Evolutionary conservation across 37 sponge, comb jelly and placozoan species (phyloP), one percentile per base, ranked within the genome.

Genomic region (Tethya wilhelma): DNA sequence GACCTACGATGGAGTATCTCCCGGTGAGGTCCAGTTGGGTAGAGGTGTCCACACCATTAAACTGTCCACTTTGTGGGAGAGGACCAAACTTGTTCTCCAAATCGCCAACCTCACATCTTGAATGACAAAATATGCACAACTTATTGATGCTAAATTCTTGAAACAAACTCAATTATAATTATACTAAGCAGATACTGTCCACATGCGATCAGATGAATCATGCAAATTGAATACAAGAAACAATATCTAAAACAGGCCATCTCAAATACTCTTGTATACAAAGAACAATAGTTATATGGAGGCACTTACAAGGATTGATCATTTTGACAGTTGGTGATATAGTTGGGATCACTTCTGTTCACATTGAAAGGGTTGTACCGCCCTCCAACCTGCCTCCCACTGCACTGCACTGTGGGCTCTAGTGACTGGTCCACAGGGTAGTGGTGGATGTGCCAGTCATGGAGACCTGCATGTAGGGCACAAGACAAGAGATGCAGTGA

Each of bases 71-170:
- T 28, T 1, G 8, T 56, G 84, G 71, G n/a, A 86, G 77, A 1
- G 66, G 73, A 60, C 84, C 89, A 63, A 89, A 69, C 49, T 82
- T 89, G 5, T 84, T 84, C 55, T 68, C 49, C 14, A 89, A 60
- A 58, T 89, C 89, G 30, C 89, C 89, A 56, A 65, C 73, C 41
- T 83, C 89, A 89, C 89, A 89, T n/a, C 82, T 81, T 1, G 41
- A 34, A 65, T 56, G 75, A 8, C 19, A 12, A 49, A 49, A n/a
- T n/a, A n/a, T n/a, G n/a, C n/a, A n/a, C n/a, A n/a, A n/a, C n/a
- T n/a, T n/a, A n/a, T n/a, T n/a, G n/a, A n/a, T n/a, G n/a, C n/a
- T n/a, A n/a, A n/a, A n/a, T n/a, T n/a, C n/a, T n/a, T n/a, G n/a
- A n/a, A n/a, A n/a, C n/a, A n/a, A n/a, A n/a, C n/a, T n/a, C n/a